Base-by-base conservation (phyloP, 2,888 invertebrate species). In the Antitype chi region DNA sequence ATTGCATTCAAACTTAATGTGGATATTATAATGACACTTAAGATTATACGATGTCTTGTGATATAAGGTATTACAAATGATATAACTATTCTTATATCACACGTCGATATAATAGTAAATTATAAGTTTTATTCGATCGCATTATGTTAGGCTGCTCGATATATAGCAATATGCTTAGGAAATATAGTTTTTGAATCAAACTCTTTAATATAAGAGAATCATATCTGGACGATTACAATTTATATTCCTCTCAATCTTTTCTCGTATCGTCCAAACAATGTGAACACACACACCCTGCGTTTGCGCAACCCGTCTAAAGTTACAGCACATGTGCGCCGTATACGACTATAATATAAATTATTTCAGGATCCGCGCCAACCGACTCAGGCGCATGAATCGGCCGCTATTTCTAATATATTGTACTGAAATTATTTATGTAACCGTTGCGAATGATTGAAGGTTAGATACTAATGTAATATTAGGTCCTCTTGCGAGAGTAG, bases 341-440 rank as follows among this genome's bases (percentile, higher is more conserved):
- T 84, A 85, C 86, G 81, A 86, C 80, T 86, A 89, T 87, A 86
- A 87, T 87, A 90, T 91, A 89, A 91, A 91, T 90, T 91, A 92
- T 92, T 92, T 92, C 91, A 92, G 92, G 89, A 91, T 89, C 89
- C 76, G 75, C 85, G 84, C 85, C 86, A 68, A 57, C 80, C 74
- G 73, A 23, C 70, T 74, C 74, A 70, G 38, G 67, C 74, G 69
- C 68, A 80, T 87, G 88, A 78, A 82, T 81, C 76, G 77, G 28
- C 25, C 62, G 85, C 81, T 86, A 86, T 86, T 84, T 86, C 77
- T 63, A 76, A 75, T 80, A 64, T 81, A 82, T 73, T 81, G 67
- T 73, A 60, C 72, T 75, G 70, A 49, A 60, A 59, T 43, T 74
- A 38, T 72, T 70, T 68, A 32, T 64, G 59, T 77, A 32, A 52